Evolutionary conservation across 2,888 invertebrate genomes (phyloP).

Genomic region (Pristionchus arcanus): DNA sequence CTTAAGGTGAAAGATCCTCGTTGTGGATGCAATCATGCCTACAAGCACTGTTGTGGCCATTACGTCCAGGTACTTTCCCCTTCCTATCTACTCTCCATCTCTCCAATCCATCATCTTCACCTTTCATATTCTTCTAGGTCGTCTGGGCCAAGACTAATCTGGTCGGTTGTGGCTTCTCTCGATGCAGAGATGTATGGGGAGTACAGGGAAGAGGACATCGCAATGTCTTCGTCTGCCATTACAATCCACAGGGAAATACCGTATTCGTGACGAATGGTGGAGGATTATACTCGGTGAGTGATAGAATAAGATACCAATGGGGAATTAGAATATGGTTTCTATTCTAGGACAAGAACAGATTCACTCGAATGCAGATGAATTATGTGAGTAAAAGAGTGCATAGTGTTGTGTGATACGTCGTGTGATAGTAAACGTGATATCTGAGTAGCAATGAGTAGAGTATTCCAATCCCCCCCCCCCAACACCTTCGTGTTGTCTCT

Average conservation of each 20-base stretch:
- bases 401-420: conserved; percentile 10
- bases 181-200: conserved; percentile 86
- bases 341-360: conserved; percentile 52
- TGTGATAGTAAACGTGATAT: conserved; percentile 24
- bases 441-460: not conserved
- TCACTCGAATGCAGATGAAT: conserved; percentile 50
- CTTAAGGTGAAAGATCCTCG: conserved; percentile 76
- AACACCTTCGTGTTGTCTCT: not conserved
- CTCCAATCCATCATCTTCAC: not conserved
- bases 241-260: conserved; percentile 79
- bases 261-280: conserved; percentile 76
- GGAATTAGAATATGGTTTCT: not conserved
- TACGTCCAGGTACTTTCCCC: conserved; percentile 76
- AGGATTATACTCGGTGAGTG: conserved; percentile 76
- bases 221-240: conserved; percentile 79
- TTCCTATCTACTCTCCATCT: not conserved
- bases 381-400: conserved; percentile 50
- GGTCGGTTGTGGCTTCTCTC: conserved; percentile 91
- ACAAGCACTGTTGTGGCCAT: conserved; percentile 80
- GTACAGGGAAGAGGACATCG: conserved; percentile 81
- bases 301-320: not conserved
- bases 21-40: conserved; percentile 78
- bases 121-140: conserved; percentile 83
- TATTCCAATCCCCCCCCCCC: not conserved
- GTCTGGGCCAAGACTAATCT: conserved; percentile 91